Percentiles rank a stretch among this genome's conserved stretches.
Evolutionary conservation across 1,140 invertebrate species (phyloP).

Genomic region (Drosophila pachea): DNA sequence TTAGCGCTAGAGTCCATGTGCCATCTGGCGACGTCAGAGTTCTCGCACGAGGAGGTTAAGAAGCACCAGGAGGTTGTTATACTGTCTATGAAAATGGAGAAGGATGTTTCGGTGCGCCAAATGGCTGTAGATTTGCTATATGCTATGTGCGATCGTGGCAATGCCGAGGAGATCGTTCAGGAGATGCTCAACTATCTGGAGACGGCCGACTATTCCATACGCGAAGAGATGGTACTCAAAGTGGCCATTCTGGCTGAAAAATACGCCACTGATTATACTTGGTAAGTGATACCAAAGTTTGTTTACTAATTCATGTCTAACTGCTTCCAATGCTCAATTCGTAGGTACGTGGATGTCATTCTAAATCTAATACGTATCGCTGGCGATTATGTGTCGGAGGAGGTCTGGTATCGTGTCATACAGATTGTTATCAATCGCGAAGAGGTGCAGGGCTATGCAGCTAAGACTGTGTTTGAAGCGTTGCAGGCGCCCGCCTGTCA

Average conservation of each 20-base stretch:
- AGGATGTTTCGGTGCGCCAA: slow-evolving; percentile 99
- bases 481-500: slow-evolving; percentile 99
- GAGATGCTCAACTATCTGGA: slow-evolving; percentile 99
- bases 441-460: slow-evolving; percentile 99
- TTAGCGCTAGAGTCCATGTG: slow-evolving; percentile 99
- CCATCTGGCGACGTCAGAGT: slow-evolving; percentile 98
- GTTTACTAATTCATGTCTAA: not conserved
- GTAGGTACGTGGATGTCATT: slow-evolving; percentile 96
- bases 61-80: slow-evolving; percentile 99
- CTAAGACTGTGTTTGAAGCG: slow-evolving; percentile 99
- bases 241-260: slow-evolving; percentile 99
- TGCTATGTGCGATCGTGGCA: slow-evolving; percentile 99
- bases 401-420: slow-evolving; percentile 99
- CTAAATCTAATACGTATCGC: slow-evolving; percentile 99
- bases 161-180: slow-evolving; percentile 99
- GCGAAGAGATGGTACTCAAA: slow-evolving; percentile 99
- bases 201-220: slow-evolving; percentile 99
- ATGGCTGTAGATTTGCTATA: slow-evolving; percentile 99
- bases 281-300: slow-evolving; percentile 81
- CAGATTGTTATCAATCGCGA: slow-evolving; percentile 99
- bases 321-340: slow-evolving; percentile 1
- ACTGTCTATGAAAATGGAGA: slow-evolving; percentile 99
- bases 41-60: slow-evolving; percentile 99
- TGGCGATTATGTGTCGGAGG: slow-evolving; percentile 98
- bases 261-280: slow-evolving; percentile 99